Base-by-base conservation (phyloP, 2,797 vertebrate species). In the Crotalus adamanteus region DNA sequence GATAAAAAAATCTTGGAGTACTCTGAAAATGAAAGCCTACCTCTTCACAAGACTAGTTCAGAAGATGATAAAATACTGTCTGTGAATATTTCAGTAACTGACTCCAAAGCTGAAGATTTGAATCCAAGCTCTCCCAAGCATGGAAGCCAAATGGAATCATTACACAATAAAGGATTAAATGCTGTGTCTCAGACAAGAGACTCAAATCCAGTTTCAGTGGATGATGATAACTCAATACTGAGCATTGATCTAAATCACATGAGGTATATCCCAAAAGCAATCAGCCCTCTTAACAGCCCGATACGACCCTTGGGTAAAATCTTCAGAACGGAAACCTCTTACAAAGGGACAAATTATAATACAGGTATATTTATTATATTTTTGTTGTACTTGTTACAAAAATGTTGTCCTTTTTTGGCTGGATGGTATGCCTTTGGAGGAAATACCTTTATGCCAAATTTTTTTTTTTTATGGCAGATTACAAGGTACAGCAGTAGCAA, bases 221-320 rank as follows among this genome's bases (percentile, higher is more conserved):
- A 98, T 18, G 99, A 99, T 94, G 99, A 99, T 86, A 98, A 98
- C 96, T 99, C 99, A 37, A 98, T 99, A 98, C 98, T 99, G 96
- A 98, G 98, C 92, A 98, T 98, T 95, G 98, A 98, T 55, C 96
- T 99, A 92, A 99, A 97, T 96, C 98, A 97, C 60, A 96, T 99
- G 95, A 98, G 97, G 94, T 97, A 95, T 56, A 98, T 99, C 96
- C 99, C 99, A 0, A 98, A 99, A 90, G 97, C 97, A 69, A 99
- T 99, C 94, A 99, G 99, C 95, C 99, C 99, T 37, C 97, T 99
- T 93, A 99, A 98, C 96, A 99, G 99, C 95, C 99, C 99, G 0
- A 94, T 98, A 53, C 98, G 98, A 90, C 97, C 98, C 26, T 94
- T 97, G 93, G 97, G 97, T 96, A 99, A 97, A 97, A 96, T 95